phyloP scores from a whole-genome alignment of 2,888 invertebrate genomes.

The Mythimna pallens region DNA sequence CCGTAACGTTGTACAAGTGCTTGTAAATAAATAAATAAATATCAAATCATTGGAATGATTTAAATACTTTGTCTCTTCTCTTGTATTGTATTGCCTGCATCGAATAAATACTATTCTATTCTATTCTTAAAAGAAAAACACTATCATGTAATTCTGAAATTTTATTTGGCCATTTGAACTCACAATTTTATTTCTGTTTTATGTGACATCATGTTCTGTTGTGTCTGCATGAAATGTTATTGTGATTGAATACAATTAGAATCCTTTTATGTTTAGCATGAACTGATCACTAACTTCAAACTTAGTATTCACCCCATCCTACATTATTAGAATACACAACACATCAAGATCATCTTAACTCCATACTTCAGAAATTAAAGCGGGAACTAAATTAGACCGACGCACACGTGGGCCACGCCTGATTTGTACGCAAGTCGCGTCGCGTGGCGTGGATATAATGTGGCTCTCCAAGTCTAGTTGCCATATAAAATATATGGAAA shows the following conservation, averaged over 20 bases:
- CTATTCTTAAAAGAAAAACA: neutral
- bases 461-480: too few relatives aligned
- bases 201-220: constrained; percentile 15
- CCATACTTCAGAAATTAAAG: neutral
- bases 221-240: constrained; percentile 39
- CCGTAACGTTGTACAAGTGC: too few relatives aligned
- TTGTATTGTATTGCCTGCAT: too few relatives aligned
- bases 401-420: too few relatives aligned
- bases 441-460: too few relatives aligned
- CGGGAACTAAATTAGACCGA: too few relatives aligned
- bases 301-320: constrained; percentile 35
- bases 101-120: too few relatives aligned
- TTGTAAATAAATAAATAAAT: too few relatives aligned
- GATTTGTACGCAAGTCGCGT: too few relatives aligned
- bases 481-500: too few relatives aligned
- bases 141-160: neutral
- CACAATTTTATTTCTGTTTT: constrained; percentile 3
- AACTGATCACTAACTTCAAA: constrained; percentile 34
- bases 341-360: neutral
- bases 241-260: constrained; percentile 5
- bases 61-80: neutral
- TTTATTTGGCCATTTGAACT: neutral
- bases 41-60: neutral
- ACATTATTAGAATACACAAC: constrained; percentile 3
- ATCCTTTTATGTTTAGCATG: constrained; percentile 12